phyloP scores from a whole-genome alignment of 35 echinoderm and acorn worm genomes.

The Heliocidaris erythrogramma region DNA sequence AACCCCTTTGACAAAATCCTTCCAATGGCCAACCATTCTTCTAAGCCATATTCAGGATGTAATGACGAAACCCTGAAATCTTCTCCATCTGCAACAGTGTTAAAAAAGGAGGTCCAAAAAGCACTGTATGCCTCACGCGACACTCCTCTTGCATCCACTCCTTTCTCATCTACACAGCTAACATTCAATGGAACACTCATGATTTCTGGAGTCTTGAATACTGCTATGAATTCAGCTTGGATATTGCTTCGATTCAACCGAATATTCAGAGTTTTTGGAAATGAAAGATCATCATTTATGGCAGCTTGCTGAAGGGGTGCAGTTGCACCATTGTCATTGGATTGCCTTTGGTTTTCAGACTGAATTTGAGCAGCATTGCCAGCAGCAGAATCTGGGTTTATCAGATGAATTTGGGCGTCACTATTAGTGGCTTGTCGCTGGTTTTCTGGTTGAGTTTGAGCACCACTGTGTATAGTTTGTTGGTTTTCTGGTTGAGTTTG shows the following conservation, averaged over 20 bases:
- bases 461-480: not conserved
- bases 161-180: conserved; percentile 26
- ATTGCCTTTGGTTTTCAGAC: not conserved
- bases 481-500: not conserved
- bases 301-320: not conserved
- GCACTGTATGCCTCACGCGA: conserved; percentile 47
- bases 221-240: conserved; percentile 26
- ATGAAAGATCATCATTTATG: no score
- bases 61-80: not conserved
- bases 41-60: not conserved
- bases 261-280: not conserved
- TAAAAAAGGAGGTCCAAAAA: conserved; percentile 56
- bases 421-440: not conserved
- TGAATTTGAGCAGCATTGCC: not conserved
- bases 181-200: not conserved
- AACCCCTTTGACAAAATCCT: conserved; percentile 46
- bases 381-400: not conserved
- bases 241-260: conserved; percentile 39
- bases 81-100: conserved; percentile 8
- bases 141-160: conserved; percentile 28
- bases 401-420: not conserved
- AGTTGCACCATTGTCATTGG: not conserved
- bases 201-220: conserved; percentile 39
- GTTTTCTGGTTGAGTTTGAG: not conserved
- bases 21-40: conserved; percentile 48